Conservation (phyloP, 2,113 vertebrate species). For the Lutjanus erythropterus region DNA sequence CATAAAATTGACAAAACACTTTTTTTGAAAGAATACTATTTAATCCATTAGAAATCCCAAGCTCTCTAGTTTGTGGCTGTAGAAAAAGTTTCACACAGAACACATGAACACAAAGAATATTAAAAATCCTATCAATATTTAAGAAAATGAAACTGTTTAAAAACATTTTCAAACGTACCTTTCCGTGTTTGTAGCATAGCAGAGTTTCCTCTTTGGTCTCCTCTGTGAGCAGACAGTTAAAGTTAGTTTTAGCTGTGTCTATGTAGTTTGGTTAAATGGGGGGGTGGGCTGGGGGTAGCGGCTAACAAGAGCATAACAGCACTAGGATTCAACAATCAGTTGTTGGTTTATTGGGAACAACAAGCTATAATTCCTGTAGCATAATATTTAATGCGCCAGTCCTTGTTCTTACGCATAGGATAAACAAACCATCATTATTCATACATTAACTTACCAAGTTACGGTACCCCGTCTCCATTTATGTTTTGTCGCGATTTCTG, state of each 20-base stretch:
- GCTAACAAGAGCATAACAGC: too few relatives aligned
- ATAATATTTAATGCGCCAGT: not conserved
- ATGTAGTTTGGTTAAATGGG: not conserved
- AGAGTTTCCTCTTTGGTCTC: conserved; percentile 79
- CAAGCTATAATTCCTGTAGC: not conserved
- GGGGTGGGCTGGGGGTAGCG: too few relatives aligned
- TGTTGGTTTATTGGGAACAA: not conserved
- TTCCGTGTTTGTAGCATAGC: conserved; percentile 58
- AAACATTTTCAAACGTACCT: conserved; percentile 48
- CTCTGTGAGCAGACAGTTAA: conserved; percentile 63
- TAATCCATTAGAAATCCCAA: too few relatives aligned
- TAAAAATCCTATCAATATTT: too few relatives aligned
- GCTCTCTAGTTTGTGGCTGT: not conserved
- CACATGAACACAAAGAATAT: not conserved
- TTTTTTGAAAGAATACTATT: too few relatives aligned
- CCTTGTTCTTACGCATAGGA: not conserved
- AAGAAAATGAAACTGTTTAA: too few relatives aligned
- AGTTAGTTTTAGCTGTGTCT: not conserved
- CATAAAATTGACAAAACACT: too few relatives aligned
- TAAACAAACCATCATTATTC: too few relatives aligned
- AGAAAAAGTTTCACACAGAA: not conserved
- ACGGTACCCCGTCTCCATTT: conserved; percentile 61
- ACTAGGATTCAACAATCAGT: not conserved
- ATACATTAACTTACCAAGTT: conserved; percentile 59
- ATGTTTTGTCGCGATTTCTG: not conserved